Evolutionary conservation across 2,113 vertebrate species (phyloP), one percentile per base, ranked within the genome.

Genomic region (Albula goreensis): DNA sequence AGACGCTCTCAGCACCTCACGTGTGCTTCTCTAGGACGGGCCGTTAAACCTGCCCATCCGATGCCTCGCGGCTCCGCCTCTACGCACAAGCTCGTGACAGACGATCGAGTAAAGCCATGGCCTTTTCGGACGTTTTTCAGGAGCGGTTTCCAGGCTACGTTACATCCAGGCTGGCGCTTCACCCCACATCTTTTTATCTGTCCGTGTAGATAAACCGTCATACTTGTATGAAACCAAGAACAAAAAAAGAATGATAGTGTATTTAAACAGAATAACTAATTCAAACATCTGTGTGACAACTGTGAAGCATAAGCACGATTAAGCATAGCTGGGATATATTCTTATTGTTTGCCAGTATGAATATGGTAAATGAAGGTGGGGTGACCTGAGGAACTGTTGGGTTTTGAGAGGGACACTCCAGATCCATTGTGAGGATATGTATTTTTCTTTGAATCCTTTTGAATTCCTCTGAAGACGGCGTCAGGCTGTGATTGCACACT

Each of bases 401-500:
- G 11, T 31, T 84, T 84, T 41, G 22, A 84, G 63, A 81, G 79
- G 57, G 31, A 63, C 85, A 80, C 85, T 86, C 81, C 2, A 82
- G 60, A 48, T 41, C 50, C 63, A n/a, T 50, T 7, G 57, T 22
- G 85, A 66, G n/a, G 50, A 81, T 81, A 50, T 6, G 2, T 81
- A 5, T 53, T 66, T 50, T 77, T 81, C 50, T 70, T 17, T 70
- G 63, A 81, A n/a, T 51, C 85, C 85, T 66, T 3, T 51, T 53
- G 50, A 48, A 80, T 53, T 57, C 15, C 57, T 53, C 25, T 17
- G 50, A 70, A 81, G 60, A 50, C 48, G 31, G 60, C 49, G 10
- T 56, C 56, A 41, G 82, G 11, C 57, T 63, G 57, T 81, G 79
- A 70, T 80, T 51, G 79, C 49, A 48, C 60, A 51, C 85, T 70